Conservation (phyloP, 2,113 vertebrate species). For the Melanotaenia duboulayi region DNA sequence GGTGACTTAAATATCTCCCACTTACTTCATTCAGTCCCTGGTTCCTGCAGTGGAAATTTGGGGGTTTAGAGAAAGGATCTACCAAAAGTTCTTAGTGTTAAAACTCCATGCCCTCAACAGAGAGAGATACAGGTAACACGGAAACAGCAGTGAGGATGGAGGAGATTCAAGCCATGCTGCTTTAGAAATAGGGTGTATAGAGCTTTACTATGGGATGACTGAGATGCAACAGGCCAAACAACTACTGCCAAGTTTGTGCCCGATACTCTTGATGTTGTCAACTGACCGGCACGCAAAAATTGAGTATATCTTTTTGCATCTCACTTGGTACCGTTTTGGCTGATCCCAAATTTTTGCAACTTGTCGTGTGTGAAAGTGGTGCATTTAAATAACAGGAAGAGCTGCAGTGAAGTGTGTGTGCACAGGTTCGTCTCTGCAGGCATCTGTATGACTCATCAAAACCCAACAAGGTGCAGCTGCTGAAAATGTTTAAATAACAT, state of each 20-base stretch:
- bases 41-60: not conserved
- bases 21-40: not conserved
- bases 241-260: not conserved
- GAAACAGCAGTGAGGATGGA: no score
- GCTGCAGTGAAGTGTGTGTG: not conserved
- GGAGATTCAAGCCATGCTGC: no score
- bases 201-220: not conserved
- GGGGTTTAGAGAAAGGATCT: not conserved
- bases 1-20: no score
- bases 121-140: no score
- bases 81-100: no score
- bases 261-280: not conserved
- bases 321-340: no score
- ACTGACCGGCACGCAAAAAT: not conserved
- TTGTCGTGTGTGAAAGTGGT: not conserved
- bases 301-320: no score
- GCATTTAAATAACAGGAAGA: not conserved
- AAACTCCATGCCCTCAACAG: no score
- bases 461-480: no score
- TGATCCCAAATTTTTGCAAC: not conserved
- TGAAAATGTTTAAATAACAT: no score
- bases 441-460: not conserved
- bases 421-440: not conserved
- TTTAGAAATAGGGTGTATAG: not conserved
- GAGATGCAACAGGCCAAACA: not conserved